Conservation (phyloP, 2,113 vertebrate species). For the Laticauda laticaudata region DNA sequence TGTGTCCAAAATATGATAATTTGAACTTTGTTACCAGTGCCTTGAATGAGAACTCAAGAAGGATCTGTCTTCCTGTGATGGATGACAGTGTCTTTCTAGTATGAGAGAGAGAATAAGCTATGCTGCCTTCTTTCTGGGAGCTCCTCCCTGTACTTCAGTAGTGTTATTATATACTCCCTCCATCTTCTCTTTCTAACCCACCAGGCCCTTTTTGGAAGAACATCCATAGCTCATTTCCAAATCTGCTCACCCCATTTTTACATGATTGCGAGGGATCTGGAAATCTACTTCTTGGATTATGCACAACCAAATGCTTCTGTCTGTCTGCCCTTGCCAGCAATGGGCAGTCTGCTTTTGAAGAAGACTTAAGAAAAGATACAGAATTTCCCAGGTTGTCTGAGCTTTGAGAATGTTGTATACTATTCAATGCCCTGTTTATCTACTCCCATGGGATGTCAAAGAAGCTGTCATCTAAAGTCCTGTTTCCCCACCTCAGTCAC, state of each 20-base stretch:
- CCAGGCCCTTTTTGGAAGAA: neutral
- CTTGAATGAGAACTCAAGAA: neutral
- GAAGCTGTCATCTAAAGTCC: conserved; percentile 42
- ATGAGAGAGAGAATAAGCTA: neutral
- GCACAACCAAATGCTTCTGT: neutral
- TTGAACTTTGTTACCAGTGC: neutral
- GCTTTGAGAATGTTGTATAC: conserved; percentile 10
- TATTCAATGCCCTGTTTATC: conserved; percentile 40
- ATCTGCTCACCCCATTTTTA: neutral
- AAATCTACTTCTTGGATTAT: neutral
- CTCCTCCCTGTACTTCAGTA: neutral
- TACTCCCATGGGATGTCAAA: conserved; percentile 51
- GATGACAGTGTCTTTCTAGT: neutral
- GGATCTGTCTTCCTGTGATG: neutral
- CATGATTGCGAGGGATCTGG: neutral
- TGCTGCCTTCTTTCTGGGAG: neutral
- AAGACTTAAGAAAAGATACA: neutral
- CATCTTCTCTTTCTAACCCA: neutral
- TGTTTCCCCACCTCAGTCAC: neutral
- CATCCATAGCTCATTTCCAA: neutral
- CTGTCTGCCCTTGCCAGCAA: neutral
- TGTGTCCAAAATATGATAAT: neutral
- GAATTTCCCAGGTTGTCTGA: neutral
- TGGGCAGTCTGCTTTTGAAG: neutral
- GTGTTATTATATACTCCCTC: neutral